phyloP scores from a whole-genome alignment of 2,888 invertebrate genomes.

The Nebria salina region DNA sequence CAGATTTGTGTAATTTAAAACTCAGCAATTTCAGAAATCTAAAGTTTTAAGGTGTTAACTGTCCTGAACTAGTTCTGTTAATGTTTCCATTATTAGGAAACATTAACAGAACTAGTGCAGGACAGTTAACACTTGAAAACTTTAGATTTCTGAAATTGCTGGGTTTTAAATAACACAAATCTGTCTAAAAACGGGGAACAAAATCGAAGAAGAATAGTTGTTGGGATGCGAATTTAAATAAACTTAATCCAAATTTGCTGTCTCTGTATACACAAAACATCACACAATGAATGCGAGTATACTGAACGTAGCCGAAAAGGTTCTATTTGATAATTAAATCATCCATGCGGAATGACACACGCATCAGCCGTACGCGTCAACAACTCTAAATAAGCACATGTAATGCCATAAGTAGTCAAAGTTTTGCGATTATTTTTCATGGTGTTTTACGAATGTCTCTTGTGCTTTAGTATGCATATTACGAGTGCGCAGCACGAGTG shows the following conservation, averaged over 20 bases:
- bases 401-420: too few relatives aligned
- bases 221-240: conserved; percentile 17
- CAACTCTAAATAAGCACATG: too few relatives aligned
- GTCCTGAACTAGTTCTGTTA: too few relatives aligned
- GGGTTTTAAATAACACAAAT: conserved; percentile 12
- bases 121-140: conserved; percentile 18
- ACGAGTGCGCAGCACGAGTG: too few relatives aligned
- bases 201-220: conserved; percentile 23
- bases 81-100: too few relatives aligned
- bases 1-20: conserved; percentile 17
- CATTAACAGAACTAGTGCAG: too few relatives aligned
- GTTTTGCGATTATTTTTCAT: too few relatives aligned
- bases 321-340: too few relatives aligned
- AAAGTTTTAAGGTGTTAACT: neutral
- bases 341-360: too few relatives aligned
- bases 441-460: too few relatives aligned
- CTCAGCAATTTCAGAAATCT: conserved; percentile 14
- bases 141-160: conserved; percentile 12
- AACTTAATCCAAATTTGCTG: neutral
- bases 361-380: too few relatives aligned
- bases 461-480: too few relatives aligned
- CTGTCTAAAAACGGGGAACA: neutral
- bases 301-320: conserved; percentile 47
- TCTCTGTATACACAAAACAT: conserved; percentile 10
- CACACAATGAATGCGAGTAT: conserved; percentile 9